These are phyloP conservation scores for Leptinotarsa tumamoca DNA, from an alignment of 2,888 invertebrate genomes.

Conservation along the genomic window DNA sequence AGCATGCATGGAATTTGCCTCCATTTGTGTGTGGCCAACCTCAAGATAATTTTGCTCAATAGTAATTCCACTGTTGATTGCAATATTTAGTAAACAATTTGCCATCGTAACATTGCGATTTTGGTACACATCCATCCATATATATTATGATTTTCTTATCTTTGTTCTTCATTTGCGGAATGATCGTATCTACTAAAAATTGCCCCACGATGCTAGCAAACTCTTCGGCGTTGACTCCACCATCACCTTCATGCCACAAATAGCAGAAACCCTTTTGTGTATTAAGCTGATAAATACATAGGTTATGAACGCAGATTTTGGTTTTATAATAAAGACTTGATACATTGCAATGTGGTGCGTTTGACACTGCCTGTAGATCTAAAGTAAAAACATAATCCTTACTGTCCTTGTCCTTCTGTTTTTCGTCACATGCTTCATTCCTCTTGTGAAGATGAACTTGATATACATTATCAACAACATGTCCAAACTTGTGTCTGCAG, in stretches of 20 bases:
- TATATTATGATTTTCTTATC: conserved; percentile 33
- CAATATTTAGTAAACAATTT: conserved; percentile 50
- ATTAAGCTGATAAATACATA: conserved; percentile 40
- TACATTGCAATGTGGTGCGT: conserved; percentile 31
- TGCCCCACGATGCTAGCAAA: conserved; percentile 32
- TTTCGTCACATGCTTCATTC: conserved; percentile 17
- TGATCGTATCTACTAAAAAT: conserved; percentile 14
- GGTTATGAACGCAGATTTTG: conserved; percentile 41
- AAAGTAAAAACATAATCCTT: conserved; percentile 26
- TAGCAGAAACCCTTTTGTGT: conserved; percentile 39
- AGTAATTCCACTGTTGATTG: conserved; percentile 38
- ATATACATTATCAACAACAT: conserved; percentile 1
- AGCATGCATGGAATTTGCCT: conserved; percentile 52
- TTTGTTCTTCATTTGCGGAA: background rate
- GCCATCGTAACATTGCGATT: conserved; percentile 45
- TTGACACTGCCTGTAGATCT: conserved; percentile 36
- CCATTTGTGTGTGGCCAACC: conserved; percentile 55
- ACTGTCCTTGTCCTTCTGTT: conserved; percentile 28
- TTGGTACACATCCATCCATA: conserved; percentile 41
- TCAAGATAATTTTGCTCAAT: conserved; percentile 55
- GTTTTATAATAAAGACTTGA: conserved; percentile 39
- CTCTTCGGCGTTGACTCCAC: conserved; percentile 31
- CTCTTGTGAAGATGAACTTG: conserved; percentile 19
- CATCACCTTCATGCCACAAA: conserved; percentile 37
- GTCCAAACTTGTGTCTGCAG: conserved; percentile 4